Percentiles rank a stretch among this genome's conserved stretches.
These are phyloP conservation scores for Phrynocephalus forsythii DNA, from an alignment of 2,797 vertebrate genomes.

Conservation along the genomic window DNA sequence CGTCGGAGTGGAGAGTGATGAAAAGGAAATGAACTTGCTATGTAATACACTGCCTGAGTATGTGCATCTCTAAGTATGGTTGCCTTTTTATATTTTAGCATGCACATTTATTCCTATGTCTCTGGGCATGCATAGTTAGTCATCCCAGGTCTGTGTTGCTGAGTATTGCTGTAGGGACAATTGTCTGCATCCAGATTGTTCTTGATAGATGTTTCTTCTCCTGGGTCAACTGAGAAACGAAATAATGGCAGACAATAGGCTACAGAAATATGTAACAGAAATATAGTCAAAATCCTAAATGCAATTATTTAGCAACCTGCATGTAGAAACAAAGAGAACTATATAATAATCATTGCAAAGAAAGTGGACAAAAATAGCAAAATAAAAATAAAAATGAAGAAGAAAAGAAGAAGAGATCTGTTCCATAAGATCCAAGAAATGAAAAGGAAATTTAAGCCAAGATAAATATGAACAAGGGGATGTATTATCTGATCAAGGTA, in stretches of 20 bases:
- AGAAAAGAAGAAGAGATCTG: no score
- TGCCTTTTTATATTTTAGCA: constrained; percentile 19
- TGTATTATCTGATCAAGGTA: background rate
- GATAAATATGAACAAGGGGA: no score
- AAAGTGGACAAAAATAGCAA: no score
- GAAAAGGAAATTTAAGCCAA: no score
- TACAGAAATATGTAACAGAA: no score
- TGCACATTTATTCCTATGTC: background rate
- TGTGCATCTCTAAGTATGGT: background rate
- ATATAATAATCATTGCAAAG: no score
- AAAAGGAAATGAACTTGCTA: background rate
- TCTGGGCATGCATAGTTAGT: background rate
- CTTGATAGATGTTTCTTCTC: background rate
- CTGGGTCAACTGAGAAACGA: background rate
- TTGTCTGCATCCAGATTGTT: background rate
- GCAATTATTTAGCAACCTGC: no score
- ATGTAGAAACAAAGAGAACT: no score
- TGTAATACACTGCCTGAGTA: constrained; percentile 2
- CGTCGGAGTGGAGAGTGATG: constrained; percentile 12
- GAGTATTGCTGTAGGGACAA: background rate
- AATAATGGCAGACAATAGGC: no score
- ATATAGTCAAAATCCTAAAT: no score
- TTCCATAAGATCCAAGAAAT: no score
- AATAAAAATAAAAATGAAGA: no score
- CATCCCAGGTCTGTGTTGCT: background rate